These are phyloP conservation scores for Poeciliopsis turneri DNA, from an alignment of 2,797 vertebrate species.

Conservation along the genomic window DNA sequence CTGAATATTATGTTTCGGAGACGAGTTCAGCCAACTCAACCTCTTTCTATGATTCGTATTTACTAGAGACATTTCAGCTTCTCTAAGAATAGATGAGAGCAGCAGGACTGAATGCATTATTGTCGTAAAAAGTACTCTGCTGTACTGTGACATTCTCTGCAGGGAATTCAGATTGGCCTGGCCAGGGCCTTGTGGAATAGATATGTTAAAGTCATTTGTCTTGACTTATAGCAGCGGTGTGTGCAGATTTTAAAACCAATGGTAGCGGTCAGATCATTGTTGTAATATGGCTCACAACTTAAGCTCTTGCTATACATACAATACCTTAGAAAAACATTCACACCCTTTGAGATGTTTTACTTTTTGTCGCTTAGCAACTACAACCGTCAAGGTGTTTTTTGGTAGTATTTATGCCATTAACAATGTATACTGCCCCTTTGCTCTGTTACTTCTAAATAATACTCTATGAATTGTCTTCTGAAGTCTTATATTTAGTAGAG, in stretches of 20 bases:
- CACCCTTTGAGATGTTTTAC: neutral
- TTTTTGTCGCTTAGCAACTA: neutral
- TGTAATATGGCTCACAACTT: conserved; percentile 8
- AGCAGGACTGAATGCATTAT: conserved; percentile 58
- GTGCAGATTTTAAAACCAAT: conserved; percentile 39
- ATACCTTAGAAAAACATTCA: neutral
- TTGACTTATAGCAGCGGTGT: conserved; percentile 30
- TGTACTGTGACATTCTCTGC: conserved; percentile 29
- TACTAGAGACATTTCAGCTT: conserved; percentile 45
- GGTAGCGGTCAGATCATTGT: conserved; percentile 30
- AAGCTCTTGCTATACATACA: conserved; percentile 1
- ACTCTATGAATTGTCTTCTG: neutral
- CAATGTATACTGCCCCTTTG: neutral
- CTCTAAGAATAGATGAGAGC: conserved; percentile 59
- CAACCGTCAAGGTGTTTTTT: neutral
- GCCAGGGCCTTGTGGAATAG: conserved; percentile 40
- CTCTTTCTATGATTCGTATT: conserved; percentile 42
- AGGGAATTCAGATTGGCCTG: conserved; percentile 50
- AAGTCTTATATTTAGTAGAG: neutral
- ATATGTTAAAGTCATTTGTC: conserved; percentile 59
- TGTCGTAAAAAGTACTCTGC: conserved; percentile 54
- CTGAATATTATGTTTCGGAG: conserved; percentile 9
- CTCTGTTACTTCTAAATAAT: neutral
- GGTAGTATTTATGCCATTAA: neutral
- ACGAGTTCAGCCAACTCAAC: conserved; percentile 15